phyloP scores from a whole-genome alignment of 2,797 vertebrate genomes.

The Philypnodon macrostomus region DNA sequence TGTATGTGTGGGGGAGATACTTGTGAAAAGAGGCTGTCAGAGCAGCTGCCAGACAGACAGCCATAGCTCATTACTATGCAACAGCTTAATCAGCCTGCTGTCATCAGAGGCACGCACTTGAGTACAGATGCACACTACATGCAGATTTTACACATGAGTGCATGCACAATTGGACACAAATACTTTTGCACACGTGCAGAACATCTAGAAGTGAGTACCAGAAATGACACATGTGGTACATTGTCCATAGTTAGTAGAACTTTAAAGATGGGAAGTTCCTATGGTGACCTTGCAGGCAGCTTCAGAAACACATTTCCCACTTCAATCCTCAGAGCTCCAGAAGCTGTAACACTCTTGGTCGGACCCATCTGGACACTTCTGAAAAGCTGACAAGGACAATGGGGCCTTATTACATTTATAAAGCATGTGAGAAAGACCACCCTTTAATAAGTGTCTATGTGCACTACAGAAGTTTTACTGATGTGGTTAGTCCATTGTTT shows the following conservation, averaged over 20 bases:
- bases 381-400: slow-evolving; percentile 39
- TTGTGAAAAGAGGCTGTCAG: slow-evolving; percentile 70
- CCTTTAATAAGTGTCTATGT: slow-evolving; percentile 28
- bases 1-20: slow-evolving; percentile 55
- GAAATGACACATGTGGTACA: slow-evolving; percentile 27
- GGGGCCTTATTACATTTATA: slow-evolving; percentile 14
- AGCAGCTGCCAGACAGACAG: slow-evolving; percentile 80
- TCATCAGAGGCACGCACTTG: slow-evolving; percentile 59
- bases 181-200: slow-evolving; percentile 8
- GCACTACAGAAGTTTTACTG: slow-evolving; percentile 18
- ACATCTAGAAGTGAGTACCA: slow-evolving; percentile 11
- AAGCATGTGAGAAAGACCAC: slow-evolving; percentile 22
- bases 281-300: slow-evolving; percentile 22
- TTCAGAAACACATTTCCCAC: slow-evolving; percentile 43
- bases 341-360: slow-evolving; percentile 42
- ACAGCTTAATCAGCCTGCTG: slow-evolving; percentile 79
- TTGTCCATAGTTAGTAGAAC: slow-evolving; percentile 31
- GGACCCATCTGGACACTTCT: slow-evolving; percentile 41
- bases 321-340: slow-evolving; percentile 41
- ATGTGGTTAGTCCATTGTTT: slow-evolving; percentile 17
- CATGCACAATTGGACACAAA: slow-evolving; percentile 34
- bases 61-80: slow-evolving; percentile 80
- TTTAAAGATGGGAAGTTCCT: slow-evolving; percentile 45
- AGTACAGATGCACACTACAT: slow-evolving; percentile 61
- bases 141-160: slow-evolving; percentile 60